These are phyloP conservation scores for Pachypanchax playfairii DNA, from an alignment of 2,113 vertebrate species.

Conservation along the genomic window DNA sequence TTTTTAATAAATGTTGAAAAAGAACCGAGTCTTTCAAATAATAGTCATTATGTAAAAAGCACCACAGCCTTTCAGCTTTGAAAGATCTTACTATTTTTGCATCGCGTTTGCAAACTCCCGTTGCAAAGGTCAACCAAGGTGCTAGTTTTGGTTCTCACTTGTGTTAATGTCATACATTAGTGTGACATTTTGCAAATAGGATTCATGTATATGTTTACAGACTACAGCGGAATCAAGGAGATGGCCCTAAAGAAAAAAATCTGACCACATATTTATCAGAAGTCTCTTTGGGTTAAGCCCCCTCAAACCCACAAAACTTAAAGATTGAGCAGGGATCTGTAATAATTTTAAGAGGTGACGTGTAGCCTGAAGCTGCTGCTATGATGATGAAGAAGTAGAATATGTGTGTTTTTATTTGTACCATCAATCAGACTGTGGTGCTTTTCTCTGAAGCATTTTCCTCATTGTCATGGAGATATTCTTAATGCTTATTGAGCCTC, in stretches of 20 bases:
- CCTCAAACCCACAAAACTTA: slow-evolving; percentile 12
- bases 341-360: slow-evolving; percentile 19
- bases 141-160: neutral
- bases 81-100: neutral
- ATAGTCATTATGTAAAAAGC: too few relatives aligned
- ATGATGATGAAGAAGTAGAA: slow-evolving; percentile 28
- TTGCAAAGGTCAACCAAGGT: slow-evolving; percentile 19
- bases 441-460: neutral
- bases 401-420: slow-evolving; percentile 13
- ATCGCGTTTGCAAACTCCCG: neutral
- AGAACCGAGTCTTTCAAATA: too few relatives aligned
- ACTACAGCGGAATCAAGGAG: neutral
- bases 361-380: slow-evolving; percentile 26
- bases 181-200: slow-evolving; percentile 24
- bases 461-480: neutral
- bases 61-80: neutral
- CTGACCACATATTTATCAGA: slow-evolving; percentile 16
- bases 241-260: slow-evolving; percentile 1
- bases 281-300: slow-evolving; percentile 3
- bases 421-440: neutral
- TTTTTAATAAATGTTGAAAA: too few relatives aligned
- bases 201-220: neutral
- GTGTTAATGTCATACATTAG: slow-evolving; percentile 8
- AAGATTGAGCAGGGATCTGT: slow-evolving; percentile 19
- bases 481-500: neutral